phyloP scores from a whole-genome alignment of 1,140 invertebrate species.

The Paraescarpia echinospica region DNA sequence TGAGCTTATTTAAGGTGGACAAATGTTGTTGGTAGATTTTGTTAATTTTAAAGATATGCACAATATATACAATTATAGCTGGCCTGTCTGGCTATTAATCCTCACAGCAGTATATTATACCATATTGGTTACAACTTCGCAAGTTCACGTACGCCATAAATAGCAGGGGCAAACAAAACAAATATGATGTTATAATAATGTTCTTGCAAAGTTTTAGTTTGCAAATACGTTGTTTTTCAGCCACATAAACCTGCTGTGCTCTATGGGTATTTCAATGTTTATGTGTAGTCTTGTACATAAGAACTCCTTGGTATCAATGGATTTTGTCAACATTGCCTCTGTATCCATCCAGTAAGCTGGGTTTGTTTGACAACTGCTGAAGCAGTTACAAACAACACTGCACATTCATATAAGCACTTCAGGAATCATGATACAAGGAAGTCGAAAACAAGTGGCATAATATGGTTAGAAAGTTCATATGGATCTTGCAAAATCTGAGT shows the following conservation, averaged over 20 bases:
- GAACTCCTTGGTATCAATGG: background rate
- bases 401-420: background rate
- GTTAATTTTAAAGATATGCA: background rate
- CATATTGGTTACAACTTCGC: background rate
- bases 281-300: background rate
- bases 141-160: background rate
- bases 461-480: background rate
- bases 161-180: background rate
- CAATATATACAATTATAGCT: background rate
- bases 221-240: background rate
- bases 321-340: background rate
- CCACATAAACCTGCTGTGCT: background rate
- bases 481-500: background rate
- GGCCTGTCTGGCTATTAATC: background rate
- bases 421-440: background rate
- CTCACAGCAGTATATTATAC: background rate
- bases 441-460: background rate
- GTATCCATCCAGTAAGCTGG: background rate
- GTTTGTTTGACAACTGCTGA: background rate
- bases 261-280: background rate
- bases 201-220: background rate
- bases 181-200: background rate
- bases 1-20: background rate
- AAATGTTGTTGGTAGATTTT: constrained; percentile 6
- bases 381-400: background rate